These are phyloP conservation scores for Spermophilus dauricus DNA, from an alignment of 2,113 vertebrate species.

Conservation along the genomic window DNA sequence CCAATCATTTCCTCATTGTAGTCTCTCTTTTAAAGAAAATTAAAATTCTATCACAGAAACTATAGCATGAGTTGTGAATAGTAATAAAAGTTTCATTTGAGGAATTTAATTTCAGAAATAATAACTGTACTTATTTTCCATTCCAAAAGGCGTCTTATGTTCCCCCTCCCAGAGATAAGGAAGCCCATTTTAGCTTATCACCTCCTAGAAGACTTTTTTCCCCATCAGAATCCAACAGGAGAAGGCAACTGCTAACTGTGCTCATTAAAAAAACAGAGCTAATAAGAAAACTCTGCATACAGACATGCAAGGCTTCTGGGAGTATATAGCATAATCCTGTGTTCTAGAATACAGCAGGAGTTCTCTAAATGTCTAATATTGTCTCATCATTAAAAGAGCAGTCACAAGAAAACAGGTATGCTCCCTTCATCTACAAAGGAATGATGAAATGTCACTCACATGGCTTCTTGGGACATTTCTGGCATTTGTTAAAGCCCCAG, in stretches of 20 bases:
- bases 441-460: constrained; percentile 90
- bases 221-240: constrained; percentile 42
- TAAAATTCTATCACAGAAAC: not conserved
- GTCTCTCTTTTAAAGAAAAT: not conserved
- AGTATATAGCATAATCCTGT: not conserved
- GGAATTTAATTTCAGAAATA: constrained; percentile 22
- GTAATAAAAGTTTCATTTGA: not conserved
- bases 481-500: constrained; percentile 99
- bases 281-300: not conserved
- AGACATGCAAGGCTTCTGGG: constrained; percentile 26
- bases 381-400: not conserved
- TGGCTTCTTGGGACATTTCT: constrained; percentile 96
- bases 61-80: not conserved
- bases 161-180: constrained; percentile 60
- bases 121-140: constrained; percentile 50
- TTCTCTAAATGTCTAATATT: constrained; percentile 35
- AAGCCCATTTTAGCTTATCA: constrained; percentile 59
- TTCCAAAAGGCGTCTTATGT: constrained; percentile 70
- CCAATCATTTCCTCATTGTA: not conserved
- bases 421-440: constrained; percentile 40
- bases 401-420: constrained; percentile 3
- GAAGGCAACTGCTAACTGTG: constrained; percentile 68
- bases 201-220: constrained; percentile 43
- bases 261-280: not conserved
- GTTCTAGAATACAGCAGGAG: not conserved